Evolutionary conservation across 2,888 invertebrate genomes (phyloP), one percentile per base, ranked within the genome.

Genomic region (Lymantria monacha): DNA sequence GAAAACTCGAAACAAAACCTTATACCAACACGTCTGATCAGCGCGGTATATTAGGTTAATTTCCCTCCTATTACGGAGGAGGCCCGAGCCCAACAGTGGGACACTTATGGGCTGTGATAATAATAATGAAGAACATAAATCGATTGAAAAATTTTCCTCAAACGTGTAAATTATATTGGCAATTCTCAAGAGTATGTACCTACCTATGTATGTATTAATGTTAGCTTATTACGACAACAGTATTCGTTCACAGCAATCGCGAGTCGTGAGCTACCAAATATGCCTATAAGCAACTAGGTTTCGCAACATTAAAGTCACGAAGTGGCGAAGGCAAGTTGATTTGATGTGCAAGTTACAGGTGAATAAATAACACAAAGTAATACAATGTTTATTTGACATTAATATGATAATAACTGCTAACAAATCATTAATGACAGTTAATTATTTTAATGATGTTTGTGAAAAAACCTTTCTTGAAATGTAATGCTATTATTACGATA

Each of bases 261-360:
- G 71, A 72, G 76, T 81, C 85, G 84, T 84, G 83, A 80, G 76
- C 82, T 78, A 79, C 82, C 84, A 84, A 86, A 83, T 79, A 82
- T 81, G 81, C 76, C 73, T 72, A 57, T 58, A 33, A 69, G 67
- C 67, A 68, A 71, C 48, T 72, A 63, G 62, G 66, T 81, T 81
- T 81, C 72, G 79, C 72, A 85, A 83, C 76, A 81, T 78, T 81
- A 69, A 59, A 79, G 79, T 83, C 82, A 84, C 82, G 83, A 80
- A 68, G 65, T 43, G 47, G 50, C 55, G 57, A 68, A 70, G 63
- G 62, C 67, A 52, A 47, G 60, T 49, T 57, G 60, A 55, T 57
- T 53, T 59, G 66, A 70, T 66, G 67, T 70, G 68, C 63, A 73
- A 75, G 22, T 59, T 66, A 64, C 69, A 62, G 53, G 38, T 49